Base-by-base conservation (phyloP, 2,113 vertebrate species). In the Neogobius melanostomus region DNA sequence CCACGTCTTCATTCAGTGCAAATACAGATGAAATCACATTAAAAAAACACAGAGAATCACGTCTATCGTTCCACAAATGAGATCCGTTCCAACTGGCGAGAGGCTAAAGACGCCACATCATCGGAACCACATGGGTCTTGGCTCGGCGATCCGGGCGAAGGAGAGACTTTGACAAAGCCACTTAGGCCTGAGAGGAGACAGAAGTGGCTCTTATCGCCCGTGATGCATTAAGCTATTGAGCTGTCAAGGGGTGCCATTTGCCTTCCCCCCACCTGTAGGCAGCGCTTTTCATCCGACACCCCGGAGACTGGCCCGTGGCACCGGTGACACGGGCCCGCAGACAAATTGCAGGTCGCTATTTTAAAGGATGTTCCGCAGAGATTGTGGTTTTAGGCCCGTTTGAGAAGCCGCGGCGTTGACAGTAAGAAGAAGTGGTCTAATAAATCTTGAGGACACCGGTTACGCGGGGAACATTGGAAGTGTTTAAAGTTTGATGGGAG, bases 141-240 rank as follows among this genome's bases (percentile, higher is more conserved):
- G 28, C 28, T 36, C 65, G 68, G 54, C 66, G 71, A 69, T 79
- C 59, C 65, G 51, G 28, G 69, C 76, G 79, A 84, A 80, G 78
- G 87, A 79, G 83, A 79, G 69, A 68, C 65, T 88, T 82, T 79
- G 73, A 76, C 56, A 68, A 66, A 86, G 71, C 61, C 66, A 71
- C 69, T 72, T 80, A 65, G 64, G 66, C 69, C 50, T 53, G 28
- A 72, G 63, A 42, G 60, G 8, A 78, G 66, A 77, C 45, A 56
- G 61, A 68, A 69, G 16, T 51, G 50, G 47, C 56, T 62, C 76
- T 72, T 71, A 79, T 71, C 56, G 8, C 56, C 68, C 42, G 36
- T 65, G 69, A 84, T 75, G 56, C 54, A 66, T 75, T 78, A 65
- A 48, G 44, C 73, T 59, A 56, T 56, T 82, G 69, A 81, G 74